Evolutionary conservation across 2,888 invertebrate genomes (phyloP).

Genomic region (Petrolisthes cinctipes): DNA sequence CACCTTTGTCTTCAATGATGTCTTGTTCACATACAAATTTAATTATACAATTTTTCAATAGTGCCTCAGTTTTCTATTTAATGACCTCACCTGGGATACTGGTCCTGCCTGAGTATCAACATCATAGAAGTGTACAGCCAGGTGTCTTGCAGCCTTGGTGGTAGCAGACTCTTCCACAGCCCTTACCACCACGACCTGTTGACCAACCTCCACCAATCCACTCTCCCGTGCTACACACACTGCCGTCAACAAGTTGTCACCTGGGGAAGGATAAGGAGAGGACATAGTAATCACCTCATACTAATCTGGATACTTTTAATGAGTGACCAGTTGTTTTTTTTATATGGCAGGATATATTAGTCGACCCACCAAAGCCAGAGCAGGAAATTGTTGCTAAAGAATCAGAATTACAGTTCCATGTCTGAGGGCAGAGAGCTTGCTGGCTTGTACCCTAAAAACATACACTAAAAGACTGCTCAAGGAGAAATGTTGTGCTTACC

Average conservation of each 20-base stretch:
- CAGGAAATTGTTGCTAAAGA: slow-evolving; percentile 27
- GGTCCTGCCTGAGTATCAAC: background rate
- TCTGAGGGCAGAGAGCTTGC: no score
- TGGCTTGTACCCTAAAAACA: no score
- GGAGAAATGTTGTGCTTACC: slow-evolving; percentile 72
- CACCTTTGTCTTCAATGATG: no score
- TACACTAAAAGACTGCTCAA: no score
- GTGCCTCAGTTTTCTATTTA: background rate
- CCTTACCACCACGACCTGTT: slow-evolving; percentile 66
- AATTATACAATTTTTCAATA: no score
- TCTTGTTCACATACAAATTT: no score
- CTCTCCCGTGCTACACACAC: slow-evolving; percentile 91
- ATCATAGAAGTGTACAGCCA: slow-evolving; percentile 48
- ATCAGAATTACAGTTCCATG: no score
- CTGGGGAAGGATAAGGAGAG: slow-evolving; percentile 69
- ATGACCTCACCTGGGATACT: slow-evolving; percentile 17
- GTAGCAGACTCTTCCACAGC: slow-evolving; percentile 47
- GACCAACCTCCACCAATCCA: slow-evolving; percentile 72
- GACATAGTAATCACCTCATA: no score
- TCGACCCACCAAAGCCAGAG: background rate
- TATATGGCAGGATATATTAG: no score
- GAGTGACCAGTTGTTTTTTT: no score
- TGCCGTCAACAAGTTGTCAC: slow-evolving; percentile 93
- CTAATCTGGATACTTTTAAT: no score
- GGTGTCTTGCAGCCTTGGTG: slow-evolving; percentile 39